Evolutionary conservation across 2,888 invertebrate genomes (phyloP).

Genomic region (Lepidocyrtinus sp.): DNA sequence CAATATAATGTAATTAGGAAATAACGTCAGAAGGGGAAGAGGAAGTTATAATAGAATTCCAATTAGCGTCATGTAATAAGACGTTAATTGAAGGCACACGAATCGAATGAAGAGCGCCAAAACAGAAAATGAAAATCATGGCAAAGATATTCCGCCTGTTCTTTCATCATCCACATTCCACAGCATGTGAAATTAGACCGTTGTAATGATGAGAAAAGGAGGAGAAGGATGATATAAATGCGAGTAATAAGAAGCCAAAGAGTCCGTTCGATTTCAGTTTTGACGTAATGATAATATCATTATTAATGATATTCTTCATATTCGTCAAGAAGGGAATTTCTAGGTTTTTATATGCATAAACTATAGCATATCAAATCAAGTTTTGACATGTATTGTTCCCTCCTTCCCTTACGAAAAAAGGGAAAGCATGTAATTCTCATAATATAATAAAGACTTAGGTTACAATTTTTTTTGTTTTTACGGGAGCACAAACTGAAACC

Average conservation of each 20-base stretch:
- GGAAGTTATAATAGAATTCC: constrained; percentile 39
- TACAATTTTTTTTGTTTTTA: too few species aligned
- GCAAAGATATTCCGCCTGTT: not conserved
- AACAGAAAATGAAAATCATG: constrained; percentile 4
- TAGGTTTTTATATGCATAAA: not conserved
- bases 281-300: constrained; percentile 10
- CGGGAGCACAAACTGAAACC: not conserved
- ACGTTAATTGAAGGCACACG: constrained; percentile 33
- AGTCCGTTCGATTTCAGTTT: not conserved
- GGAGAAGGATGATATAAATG: not conserved
- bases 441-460: too few species aligned
- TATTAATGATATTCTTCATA: not conserved
- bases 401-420: not conserved
- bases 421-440: too few species aligned
- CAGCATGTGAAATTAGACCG: not conserved
- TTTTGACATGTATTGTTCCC: not conserved
- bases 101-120: not conserved
- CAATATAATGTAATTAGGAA: constrained; percentile 5
- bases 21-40: not conserved
- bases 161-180: not conserved
- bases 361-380: not conserved
- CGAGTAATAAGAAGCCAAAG: not conserved
- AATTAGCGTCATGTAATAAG: constrained; percentile 30
- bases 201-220: not conserved
- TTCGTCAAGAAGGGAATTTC: not conserved